Percentiles rank a stretch among this genome's conserved stretches.
Evolutionary conservation across 2,797 vertebrate genomes (phyloP).

Genomic region (Leptatherina wallacei): DNA sequence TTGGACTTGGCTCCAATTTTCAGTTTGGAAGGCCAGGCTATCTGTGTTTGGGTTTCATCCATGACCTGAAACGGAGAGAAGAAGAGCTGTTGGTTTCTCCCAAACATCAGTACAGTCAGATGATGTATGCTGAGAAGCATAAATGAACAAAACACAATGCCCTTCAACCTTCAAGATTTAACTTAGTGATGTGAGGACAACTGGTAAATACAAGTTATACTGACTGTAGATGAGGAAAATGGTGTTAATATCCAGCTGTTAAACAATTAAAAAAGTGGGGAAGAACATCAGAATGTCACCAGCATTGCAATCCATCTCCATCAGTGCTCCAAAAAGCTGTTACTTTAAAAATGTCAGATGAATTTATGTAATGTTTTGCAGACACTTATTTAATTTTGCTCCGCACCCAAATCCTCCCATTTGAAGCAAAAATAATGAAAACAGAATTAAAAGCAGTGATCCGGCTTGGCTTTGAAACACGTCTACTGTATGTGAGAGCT

Average conservation of each 20-base stretch:
- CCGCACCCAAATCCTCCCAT: constrained; percentile 20
- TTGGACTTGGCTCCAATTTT: constrained; percentile 89
- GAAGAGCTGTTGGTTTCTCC: constrained; percentile 20
- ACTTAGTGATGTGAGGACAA: constrained; percentile 5
- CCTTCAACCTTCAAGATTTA: constrained; percentile 18
- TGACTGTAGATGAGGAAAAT: constrained; percentile 26
- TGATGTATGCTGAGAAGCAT: not conserved
- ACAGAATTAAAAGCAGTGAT: not conserved
- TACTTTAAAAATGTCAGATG: not conserved
- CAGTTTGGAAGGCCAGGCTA: constrained; percentile 87
- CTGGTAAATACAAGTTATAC: not conserved
- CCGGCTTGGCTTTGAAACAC: constrained; percentile 56
- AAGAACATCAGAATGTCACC: not conserved
- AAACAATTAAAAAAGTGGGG: not conserved
- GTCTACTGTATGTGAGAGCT: constrained; percentile 48
- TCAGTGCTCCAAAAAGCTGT: not conserved
- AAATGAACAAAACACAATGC: constrained; percentile 6
- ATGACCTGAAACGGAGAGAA: constrained; percentile 81
- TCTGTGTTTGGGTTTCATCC: constrained; percentile 87
- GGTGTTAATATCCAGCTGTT: not conserved
- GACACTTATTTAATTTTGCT: constrained; percentile 36
- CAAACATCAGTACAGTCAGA: constrained; percentile 5
- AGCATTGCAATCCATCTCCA: not conserved
- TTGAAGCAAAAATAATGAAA: not conserved
- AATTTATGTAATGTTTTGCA: constrained; percentile 27